Conservation (phyloP, 2,797 vertebrate genomes). For the Epinephelus awoara region DNA sequence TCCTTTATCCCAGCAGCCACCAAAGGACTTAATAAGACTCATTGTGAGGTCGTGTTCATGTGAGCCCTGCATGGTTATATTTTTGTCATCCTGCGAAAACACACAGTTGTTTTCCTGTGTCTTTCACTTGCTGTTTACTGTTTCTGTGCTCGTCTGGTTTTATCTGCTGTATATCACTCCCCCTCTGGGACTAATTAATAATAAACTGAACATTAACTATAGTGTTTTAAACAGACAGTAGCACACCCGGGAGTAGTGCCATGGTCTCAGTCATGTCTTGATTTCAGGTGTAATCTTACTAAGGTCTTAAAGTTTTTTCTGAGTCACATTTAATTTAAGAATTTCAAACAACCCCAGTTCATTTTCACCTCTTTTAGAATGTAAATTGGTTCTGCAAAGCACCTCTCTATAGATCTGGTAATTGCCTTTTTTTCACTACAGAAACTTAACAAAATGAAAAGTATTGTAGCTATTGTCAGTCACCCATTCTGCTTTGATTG, state of each 20-base stretch:
- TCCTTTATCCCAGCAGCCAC: slow-evolving; percentile 31
- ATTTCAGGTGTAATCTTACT: background rate
- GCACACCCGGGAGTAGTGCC: background rate
- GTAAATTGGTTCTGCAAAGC: background rate
- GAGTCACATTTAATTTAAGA: background rate
- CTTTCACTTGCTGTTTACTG: background rate
- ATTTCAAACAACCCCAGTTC: background rate
- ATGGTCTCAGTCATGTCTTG: background rate
- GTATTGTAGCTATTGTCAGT: background rate
- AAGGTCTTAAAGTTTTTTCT: no score
- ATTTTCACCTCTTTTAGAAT: background rate
- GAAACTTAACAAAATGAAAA: background rate
- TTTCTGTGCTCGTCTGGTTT: background rate
- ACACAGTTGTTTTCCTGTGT: background rate
- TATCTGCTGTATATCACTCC: background rate
- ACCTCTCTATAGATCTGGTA: background rate
- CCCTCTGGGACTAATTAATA: slow-evolving; percentile 9
- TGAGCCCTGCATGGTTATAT: background rate
- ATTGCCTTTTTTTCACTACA: background rate
- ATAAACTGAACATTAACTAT: slow-evolving; percentile 7
- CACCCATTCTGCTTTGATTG: background rate
- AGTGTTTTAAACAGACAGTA: background rate
- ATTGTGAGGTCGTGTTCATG: slow-evolving; percentile 44
- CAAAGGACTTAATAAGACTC: slow-evolving; percentile 27
- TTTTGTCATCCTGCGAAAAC: background rate